phyloP scores from a whole-genome alignment of 2,797 vertebrate genomes.

The Coracias cyanogaster region DNA sequence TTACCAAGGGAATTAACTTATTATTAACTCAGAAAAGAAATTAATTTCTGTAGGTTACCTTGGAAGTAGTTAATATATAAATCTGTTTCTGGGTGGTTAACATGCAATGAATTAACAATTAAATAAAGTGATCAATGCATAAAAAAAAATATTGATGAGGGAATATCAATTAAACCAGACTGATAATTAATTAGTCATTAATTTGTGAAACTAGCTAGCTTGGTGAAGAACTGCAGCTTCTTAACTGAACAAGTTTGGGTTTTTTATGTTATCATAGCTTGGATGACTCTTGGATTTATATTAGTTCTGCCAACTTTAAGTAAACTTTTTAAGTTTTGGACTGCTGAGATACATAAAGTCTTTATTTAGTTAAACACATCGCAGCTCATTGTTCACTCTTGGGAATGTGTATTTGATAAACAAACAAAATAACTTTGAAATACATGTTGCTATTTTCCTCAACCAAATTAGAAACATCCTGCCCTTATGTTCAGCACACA shows the following conservation, averaged over 20 bases:
- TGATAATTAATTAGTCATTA: neutral
- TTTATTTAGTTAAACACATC: slow-evolving; percentile 42
- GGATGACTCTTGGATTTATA: neutral
- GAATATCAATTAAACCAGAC: neutral
- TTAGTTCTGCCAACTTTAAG: slow-evolving; percentile 27
- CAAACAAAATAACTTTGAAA: slow-evolving; percentile 18
- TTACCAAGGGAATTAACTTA: neutral
- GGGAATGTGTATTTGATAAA: slow-evolving; percentile 38
- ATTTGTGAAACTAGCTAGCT: neutral
- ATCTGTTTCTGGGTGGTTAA: neutral
- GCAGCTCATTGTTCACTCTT: slow-evolving; percentile 29
- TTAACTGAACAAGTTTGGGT: neutral
- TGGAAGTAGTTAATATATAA: neutral
- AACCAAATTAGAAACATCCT: slow-evolving; percentile 44
- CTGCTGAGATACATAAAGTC: neutral
- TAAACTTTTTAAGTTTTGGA: slow-evolving; percentile 17
- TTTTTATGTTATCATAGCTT: neutral
- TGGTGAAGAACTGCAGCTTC: neutral
- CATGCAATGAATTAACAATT: neutral
- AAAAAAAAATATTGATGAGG: neutral
- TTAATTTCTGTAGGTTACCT: neutral
- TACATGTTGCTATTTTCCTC: slow-evolving; percentile 27
- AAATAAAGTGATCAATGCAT: neutral
- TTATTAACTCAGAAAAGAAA: neutral
- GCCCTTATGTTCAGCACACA: slow-evolving; percentile 46